Base-by-base conservation (phyloP, 2,888 invertebrate genomes). In the Thereva unica region DNA sequence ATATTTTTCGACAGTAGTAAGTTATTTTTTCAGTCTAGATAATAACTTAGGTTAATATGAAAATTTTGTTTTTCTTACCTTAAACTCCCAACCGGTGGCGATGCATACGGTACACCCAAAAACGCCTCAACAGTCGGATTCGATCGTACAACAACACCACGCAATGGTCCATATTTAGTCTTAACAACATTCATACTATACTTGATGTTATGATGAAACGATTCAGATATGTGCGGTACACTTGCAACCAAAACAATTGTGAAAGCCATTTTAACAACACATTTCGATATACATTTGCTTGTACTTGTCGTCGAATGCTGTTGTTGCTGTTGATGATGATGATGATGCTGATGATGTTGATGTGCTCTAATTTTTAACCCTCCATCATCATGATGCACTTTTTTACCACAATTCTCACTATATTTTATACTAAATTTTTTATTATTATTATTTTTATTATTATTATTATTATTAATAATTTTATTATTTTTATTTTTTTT, bases 91-190 rank as follows among this genome's bases (percentile, higher is more conserved):
- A 92, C 85, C 8, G 95, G 95, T 70, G 95, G 91, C 71, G 95
- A 93, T 69, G 95, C 96, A 83, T 95, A 97, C 49, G 95, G 95
- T 73, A 97, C 92, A 70, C 96, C 96, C 69, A 95, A 86, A 80
- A 93, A 97, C 12, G 93, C 93, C 82, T 96, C 95, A 73, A 96
- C 93, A 70, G 87, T 89, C 70, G 90, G 91, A 79, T 90, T 87
- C 72, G 89, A 87, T 76, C 91, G 89, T 61, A 93, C 88, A 73
- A 92, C 87, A 79, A 93, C 87, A 66, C 95, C 96, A 54, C 94
- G 87, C 75, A 96, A 82, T 69, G 90, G 88, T 42, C 95, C 96
- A 85, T 95, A 95, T 80, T 93, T 91, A 72, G 95, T 96, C 77
- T 88, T 87, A 72, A 95, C 91, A 71, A 93, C 87, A 74, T 91